Evolutionary conservation across 2,113 vertebrate genomes (phyloP).

Genomic region (Elgaria multicarinata): DNA sequence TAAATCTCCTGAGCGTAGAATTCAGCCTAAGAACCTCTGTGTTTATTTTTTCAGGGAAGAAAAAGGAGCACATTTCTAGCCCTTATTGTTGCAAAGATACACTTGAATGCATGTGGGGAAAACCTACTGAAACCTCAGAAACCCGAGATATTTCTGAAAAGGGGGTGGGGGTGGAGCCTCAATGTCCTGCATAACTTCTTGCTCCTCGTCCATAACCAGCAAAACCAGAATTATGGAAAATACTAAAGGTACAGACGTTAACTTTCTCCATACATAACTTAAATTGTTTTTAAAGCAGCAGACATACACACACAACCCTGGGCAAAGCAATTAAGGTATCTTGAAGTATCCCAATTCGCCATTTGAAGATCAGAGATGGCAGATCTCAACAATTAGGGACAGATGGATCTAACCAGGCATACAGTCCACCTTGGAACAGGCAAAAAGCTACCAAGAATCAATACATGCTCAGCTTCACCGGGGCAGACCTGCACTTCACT

Average conservation of each 20-base stretch:
- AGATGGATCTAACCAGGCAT: neutral
- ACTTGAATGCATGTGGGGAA: neutral
- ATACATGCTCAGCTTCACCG: neutral
- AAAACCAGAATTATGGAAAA: neutral
- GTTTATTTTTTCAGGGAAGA: neutral
- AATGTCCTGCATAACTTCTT: neutral
- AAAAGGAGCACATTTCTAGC: neutral
- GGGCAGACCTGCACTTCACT: neutral
- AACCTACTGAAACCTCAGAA: neutral
- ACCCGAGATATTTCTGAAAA: neutral
- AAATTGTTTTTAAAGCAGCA: neutral
- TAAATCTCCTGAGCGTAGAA: neutral
- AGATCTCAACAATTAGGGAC: neutral
- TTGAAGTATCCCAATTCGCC: neutral
- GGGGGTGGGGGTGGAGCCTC: neutral
- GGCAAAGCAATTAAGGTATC: neutral
- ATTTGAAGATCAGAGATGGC: neutral
- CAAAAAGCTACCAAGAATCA: neutral
- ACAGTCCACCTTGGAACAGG: neutral
- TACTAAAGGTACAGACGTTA: neutral
- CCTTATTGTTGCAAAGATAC: neutral
- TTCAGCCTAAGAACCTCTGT: neutral
- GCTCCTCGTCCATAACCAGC: neutral
- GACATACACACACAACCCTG: neutral
- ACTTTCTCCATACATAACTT: neutral